These are phyloP conservation scores for Helicolenus hilgendorfi DNA, from an alignment of 2,797 vertebrate genomes.

Conservation along the genomic window DNA sequence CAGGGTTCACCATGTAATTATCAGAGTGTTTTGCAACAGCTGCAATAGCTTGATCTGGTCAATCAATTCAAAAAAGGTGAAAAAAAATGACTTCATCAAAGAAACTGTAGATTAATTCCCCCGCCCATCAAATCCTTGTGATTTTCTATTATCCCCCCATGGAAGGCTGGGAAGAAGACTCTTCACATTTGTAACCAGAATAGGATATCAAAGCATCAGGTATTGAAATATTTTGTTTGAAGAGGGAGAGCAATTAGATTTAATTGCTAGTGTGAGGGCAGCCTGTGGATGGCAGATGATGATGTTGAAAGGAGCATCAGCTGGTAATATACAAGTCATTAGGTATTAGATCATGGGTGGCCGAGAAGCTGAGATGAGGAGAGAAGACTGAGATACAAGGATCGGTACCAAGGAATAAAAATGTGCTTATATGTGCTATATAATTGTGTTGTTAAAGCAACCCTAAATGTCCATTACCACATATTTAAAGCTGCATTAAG, in stretches of 20 bases:
- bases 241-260: conserved; percentile 81
- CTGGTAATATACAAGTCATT: conserved; percentile 53
- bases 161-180: conserved; percentile 27
- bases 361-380: conserved; percentile 13
- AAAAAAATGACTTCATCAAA: not conserved
- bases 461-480: not conserved
- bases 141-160: conserved; percentile 52
- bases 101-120: conserved; percentile 12
- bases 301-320: conserved; percentile 70
- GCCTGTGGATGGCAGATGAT: conserved; percentile 62
- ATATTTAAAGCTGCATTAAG: not conserved
- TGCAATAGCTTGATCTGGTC: not conserved
- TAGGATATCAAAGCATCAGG: conserved; percentile 78
- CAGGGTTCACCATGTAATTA: not conserved
- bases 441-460: not conserved
- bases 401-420: not conserved
- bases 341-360: conserved; percentile 3
- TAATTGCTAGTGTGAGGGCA: conserved; percentile 80
- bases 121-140: conserved; percentile 19
- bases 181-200: conserved; percentile 71
- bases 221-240: conserved; percentile 72
- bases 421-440: not conserved
- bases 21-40: not conserved
- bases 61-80: not conserved
- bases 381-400: not conserved